Evolutionary conservation across 2,113 vertebrate genomes (phyloP).

Genomic region (Calidris pygmaea): DNA sequence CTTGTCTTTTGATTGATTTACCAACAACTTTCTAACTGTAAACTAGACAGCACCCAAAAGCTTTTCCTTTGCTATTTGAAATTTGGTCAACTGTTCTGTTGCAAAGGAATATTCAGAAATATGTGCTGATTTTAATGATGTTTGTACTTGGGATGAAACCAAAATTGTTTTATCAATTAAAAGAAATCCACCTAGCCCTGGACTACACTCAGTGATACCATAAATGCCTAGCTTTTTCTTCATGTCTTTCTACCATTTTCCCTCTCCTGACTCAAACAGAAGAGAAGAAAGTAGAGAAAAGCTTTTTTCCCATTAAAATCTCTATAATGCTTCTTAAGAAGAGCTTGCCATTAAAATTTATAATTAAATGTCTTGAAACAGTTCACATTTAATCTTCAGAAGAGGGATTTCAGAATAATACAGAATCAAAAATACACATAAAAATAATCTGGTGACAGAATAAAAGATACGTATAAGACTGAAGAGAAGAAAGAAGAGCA

Average conservation of each 20-base stretch:
- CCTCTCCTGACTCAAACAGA: neutral
- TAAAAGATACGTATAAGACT: neutral
- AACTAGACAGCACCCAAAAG: neutral
- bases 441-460: neutral
- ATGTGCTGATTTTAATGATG: neutral
- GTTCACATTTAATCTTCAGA: neutral
- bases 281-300: neutral
- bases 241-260: neutral
- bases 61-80: neutral
- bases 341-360: neutral
- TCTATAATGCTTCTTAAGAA: neutral
- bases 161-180: neutral
- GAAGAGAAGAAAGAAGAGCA: neutral
- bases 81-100: neutral
- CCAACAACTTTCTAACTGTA: neutral
- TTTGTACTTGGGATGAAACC: neutral
- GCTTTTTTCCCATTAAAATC: neutral
- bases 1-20: neutral
- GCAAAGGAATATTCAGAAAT: neutral
- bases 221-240: neutral
- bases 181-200: neutral
- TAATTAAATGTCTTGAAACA: neutral
- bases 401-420: neutral
- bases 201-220: neutral
- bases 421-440: neutral